Evolutionary conservation across 30 jellyfish, hydroid and myxozoan species (phyloP), one percentile per base, ranked within the genome.

Genomic region (Cassiopea xamachana): DNA sequence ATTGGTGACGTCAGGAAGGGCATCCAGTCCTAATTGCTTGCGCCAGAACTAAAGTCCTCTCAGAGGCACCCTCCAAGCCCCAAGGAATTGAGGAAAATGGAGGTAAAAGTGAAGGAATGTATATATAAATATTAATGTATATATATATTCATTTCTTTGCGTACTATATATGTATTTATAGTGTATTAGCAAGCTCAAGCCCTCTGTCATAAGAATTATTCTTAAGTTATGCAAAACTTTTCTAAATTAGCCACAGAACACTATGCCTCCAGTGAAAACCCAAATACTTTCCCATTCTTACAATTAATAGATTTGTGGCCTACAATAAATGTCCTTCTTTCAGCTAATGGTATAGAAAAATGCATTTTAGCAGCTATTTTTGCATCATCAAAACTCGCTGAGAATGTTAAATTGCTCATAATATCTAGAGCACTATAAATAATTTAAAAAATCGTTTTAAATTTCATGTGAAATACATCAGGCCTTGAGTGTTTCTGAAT

Each of bases 311-410:
- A 27, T 9, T 68, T 68, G 27, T 7, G 80, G 55, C 19, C 55
- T n/a, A 27, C 1, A 4, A 51, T 15, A 44, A 71, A 71, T 71
- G n/a, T 71, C 2, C 80, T 2, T 71, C 51, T 5, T 55, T 71
- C 55, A 1, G 49, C 19, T 71, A 71, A 71, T 71, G 55, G 80
- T 51, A 71, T 71, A 71, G 16, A 71, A 71, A 71, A 15, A 71
- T 2, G 59, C 55, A 19, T 71, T 43, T 71, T 43, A 3, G 6
- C 80, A 3, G 15, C 43, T 17, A 1, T 9, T 7, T 71, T 71
- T 39, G 80, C 19, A 71, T 7, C 55, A 3, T 19, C 19, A 71
- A 71, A 55, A 51, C 80, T 2, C 18, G 16, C 55, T 71, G 19
- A 71, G 80, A 17, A 71, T 15, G 14, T 71, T 43, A 71, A 71